These are phyloP conservation scores for Pyrocoelia pectoralis DNA, from an alignment of 2,888 invertebrate species.

Conservation along the genomic window DNA sequence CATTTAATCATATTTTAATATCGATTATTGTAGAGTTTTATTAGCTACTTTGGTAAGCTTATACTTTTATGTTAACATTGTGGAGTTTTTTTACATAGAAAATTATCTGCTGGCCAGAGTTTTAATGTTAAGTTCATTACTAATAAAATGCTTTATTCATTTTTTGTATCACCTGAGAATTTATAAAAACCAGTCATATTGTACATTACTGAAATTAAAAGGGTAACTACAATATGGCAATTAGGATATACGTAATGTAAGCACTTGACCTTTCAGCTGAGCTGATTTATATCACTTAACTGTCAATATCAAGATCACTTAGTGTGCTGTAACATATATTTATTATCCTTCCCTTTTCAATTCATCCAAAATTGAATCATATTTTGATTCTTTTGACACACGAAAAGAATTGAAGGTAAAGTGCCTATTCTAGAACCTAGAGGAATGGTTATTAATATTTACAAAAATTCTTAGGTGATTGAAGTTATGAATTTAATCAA, in stretches of 20 bases:
- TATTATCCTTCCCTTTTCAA: too few species aligned
- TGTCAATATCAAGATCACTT: too few species aligned
- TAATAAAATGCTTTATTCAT: neutral
- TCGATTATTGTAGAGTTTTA: neutral
- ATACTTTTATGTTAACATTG: neutral
- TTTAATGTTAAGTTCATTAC: neutral
- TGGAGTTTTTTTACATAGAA: neutral
- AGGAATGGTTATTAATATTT: neutral
- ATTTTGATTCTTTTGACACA: too few species aligned
- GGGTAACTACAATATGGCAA: neutral
- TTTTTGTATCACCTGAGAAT: slow-evolving; percentile 8
- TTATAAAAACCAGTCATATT: too few species aligned
- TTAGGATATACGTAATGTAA: too few species aligned
- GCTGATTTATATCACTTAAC: too few species aligned
- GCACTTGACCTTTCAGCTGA: too few species aligned
- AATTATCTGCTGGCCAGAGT: slow-evolving; percentile 8
- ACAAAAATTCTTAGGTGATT: slow-evolving; percentile 10
- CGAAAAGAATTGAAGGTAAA: neutral
- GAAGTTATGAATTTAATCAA: neutral
- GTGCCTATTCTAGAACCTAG: neutral
- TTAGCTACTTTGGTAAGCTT: neutral
- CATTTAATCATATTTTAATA: neutral
- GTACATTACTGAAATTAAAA: too few species aligned
- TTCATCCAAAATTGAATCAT: too few species aligned
- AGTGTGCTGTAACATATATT: too few species aligned